Evolutionary conservation across 2,113 vertebrate genomes (phyloP), one percentile per base, ranked within the genome.

Genomic region (Dromaius novaehollandiae): DNA sequence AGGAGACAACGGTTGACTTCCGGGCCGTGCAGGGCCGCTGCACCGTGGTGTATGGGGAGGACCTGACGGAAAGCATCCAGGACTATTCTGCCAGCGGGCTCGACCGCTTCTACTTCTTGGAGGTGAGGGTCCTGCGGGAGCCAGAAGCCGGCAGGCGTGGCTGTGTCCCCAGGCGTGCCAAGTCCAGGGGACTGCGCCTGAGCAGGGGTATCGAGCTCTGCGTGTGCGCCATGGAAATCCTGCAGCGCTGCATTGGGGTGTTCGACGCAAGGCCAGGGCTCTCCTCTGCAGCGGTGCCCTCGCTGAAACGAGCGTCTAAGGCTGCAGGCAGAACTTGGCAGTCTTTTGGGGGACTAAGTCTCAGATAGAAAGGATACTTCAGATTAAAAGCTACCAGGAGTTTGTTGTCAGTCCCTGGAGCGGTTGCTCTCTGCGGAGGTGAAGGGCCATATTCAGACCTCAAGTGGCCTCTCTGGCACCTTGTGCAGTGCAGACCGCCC

Each of bases 81-180:
- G 99, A 99, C 1, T 99, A 99, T 44, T 99, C 99, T 0, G 97
- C 93, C 0, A 98, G 98, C 0, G 99, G 99, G 13, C 97, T 98
- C 0, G 99, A 99, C 90, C 98, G 99, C 55, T 99, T 99, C 98
- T 99, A 99, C 93, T 99, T 99, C 97, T 95, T 99, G 2, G 99
- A 99, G 99, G 99, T 99, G 82, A 48, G 32, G 44, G 21, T 14
- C 32, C 4, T 0, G 4, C 30, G 8, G 36, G 5, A 25, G 42
- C 0, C 5, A 13, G 22, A 63, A 50, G 4, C 56, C 14, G 30
- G 12, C 55, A 34, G 51, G 12, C 26, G 48, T 36, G 65, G 38
- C 36, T 1, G 17, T 2, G 17, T 30, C 48, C 36, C 68, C 5
- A 5, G 34, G 53, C 1, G 7, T 11, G 30, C 9, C 1, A 24